phyloP scores from a whole-genome alignment of 2,888 invertebrate species.

The Harpagoxenus sublaevis region DNA sequence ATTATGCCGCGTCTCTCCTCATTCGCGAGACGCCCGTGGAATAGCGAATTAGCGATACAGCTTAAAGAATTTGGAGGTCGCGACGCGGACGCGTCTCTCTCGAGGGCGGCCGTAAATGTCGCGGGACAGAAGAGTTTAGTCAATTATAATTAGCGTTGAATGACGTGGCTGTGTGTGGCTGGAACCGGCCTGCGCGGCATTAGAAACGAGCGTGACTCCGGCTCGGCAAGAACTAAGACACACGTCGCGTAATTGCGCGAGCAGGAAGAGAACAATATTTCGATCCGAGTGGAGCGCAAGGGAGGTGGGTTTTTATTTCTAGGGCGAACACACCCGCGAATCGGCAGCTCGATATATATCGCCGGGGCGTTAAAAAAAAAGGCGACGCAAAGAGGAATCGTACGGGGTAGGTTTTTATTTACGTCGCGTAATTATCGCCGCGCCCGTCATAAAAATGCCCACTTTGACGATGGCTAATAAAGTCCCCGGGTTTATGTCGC shows the following conservation, averaged over 20 bases:
- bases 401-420: slow-evolving; percentile 15
- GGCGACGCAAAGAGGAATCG: slow-evolving; percentile 15
- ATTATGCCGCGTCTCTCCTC: not conserved
- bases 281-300: not conserved
- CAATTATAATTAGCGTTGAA: slow-evolving; percentile 17
- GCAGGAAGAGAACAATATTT: not conserved
- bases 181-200: not conserved
- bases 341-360: not conserved
- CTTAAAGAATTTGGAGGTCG: not conserved
- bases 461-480: slow-evolving; percentile 33
- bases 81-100: too few relatives aligned
- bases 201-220: not conserved
- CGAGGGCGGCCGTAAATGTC: not conserved
- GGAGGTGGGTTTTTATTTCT: not conserved
- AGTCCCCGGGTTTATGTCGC: slow-evolving; percentile 20
- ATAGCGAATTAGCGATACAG: not conserved
- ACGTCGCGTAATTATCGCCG: slow-evolving; percentile 41
- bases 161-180: not conserved
- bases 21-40: not conserved
- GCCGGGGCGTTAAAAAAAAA: not conserved
- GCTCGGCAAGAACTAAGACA: not conserved
- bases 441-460: slow-evolving; percentile 37
- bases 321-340: not conserved
- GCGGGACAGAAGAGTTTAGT: slow-evolving; percentile 2
- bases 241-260: not conserved